Conservation (phyloP, 2,888 invertebrate species). For the Drosophila cognata region DNA sequence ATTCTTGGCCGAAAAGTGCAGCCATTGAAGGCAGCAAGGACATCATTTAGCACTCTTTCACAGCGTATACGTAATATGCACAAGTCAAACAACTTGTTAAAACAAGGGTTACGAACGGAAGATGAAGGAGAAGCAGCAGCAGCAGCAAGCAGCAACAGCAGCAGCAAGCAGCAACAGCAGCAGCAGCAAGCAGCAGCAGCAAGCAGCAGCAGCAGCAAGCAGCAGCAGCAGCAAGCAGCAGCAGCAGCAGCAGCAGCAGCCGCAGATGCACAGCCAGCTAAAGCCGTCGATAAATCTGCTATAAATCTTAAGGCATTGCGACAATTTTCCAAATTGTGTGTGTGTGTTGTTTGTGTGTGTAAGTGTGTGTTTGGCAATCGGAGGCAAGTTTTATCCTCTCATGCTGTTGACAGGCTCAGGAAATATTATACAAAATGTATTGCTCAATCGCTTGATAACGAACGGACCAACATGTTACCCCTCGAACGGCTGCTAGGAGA, state of each 20-base stretch:
- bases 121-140: not conserved
- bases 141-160: too few species aligned
- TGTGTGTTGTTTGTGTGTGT: not conserved
- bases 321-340: constrained; percentile 41
- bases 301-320: constrained; percentile 70
- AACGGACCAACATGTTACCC: constrained; percentile 4
- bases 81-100: constrained; percentile 47
- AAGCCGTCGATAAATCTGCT: constrained; percentile 72
- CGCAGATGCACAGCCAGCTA: constrained; percentile 53
- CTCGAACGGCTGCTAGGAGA: constrained; percentile 8
- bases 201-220: constrained; percentile 16
- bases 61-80: constrained; percentile 42
- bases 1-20: constrained; percentile 12
- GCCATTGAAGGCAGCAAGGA: constrained; percentile 7
- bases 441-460: constrained; percentile 73
- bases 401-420: constrained; percentile 47
- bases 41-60: not conserved
- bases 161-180: constrained; percentile 20
- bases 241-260: constrained; percentile 4
- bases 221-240: not conserved
- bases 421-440: constrained; percentile 67
- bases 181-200: not conserved
- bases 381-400: constrained; percentile 42
- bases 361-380: constrained; percentile 27
- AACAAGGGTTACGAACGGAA: constrained; percentile 26